Base-by-base conservation (phyloP, 2,797 vertebrate genomes). In the Hypotaenidia okinawae region DNA sequence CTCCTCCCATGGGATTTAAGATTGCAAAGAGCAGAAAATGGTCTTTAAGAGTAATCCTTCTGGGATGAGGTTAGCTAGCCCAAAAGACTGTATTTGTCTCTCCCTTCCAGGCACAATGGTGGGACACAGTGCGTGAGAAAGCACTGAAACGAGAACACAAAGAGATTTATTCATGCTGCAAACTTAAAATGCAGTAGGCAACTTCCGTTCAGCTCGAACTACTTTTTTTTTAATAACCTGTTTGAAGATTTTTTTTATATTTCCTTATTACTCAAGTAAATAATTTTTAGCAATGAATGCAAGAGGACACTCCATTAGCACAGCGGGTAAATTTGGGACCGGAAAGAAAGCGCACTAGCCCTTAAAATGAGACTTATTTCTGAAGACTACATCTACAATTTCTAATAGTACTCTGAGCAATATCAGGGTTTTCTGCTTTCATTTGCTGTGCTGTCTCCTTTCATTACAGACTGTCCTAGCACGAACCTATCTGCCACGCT, bases 371-470 rank as follows among this genome's bases (percentile, higher is more conserved):
- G 57, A 82, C 78, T 84, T 90, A 83, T 82, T 94, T 94, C 74
- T 92, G 91, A 96, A 90, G 64, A 77, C 64, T 85, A 35, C 88
- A 85, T 89, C 57, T 90, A 69, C 89, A 84, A 66, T 93, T 82
- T 87, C 75, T 89, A 77, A 84, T 43, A 80, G 62, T 41, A 37
- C 67, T 59, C 79, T 57, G 30, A 92, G 77, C n/a, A 95, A 74
- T 90, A 95, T 80, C 77, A 80, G 54, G 87, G 61, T 21, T 88
- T 94, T 91, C 78, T 94, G 69, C 86, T 94, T 93, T 85, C 87
- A 91, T 95, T 95, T 95, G 75, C 80, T 83, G 54, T 25, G 61
- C 94, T 95, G 95, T 95, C 94, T 94, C 43, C 88, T 95, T 96
- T 95, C 94, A 94, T 96, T 97, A 93, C 86, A 87, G 87, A 88